These are phyloP conservation scores for Athrips mouffetella DNA, from an alignment of 2,888 invertebrate genomes.

Conservation along the genomic window DNA sequence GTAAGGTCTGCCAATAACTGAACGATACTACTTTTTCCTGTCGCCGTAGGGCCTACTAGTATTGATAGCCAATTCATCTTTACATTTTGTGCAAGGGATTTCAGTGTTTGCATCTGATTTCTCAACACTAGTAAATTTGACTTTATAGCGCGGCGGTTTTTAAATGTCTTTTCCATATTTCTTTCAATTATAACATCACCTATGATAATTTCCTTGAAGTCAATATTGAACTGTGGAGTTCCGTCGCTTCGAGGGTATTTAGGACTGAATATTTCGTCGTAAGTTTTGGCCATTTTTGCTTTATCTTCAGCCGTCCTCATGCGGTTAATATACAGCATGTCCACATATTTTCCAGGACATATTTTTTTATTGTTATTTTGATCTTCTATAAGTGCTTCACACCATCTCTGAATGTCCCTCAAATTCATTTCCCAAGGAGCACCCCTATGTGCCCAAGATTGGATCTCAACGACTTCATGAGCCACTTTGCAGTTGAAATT, in stretches of 20 bases:
- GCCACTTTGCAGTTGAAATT: constrained; percentile 85
- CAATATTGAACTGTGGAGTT: constrained; percentile 79
- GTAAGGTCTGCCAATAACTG: constrained; percentile 86
- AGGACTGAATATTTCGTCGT: constrained; percentile 67
- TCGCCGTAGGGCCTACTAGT: constrained; percentile 87
- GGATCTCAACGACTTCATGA: constrained; percentile 79
- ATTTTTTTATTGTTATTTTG: constrained; percentile 38
- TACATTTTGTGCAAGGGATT: constrained; percentile 90
- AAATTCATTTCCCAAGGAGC: constrained; percentile 99
- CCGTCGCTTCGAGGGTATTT: constrained; percentile 70
- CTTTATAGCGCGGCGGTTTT: constrained; percentile 51
- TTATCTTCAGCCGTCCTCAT: constrained; percentile 90
- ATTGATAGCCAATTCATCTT: constrained; percentile 96
- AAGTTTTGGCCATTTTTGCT: constrained; percentile 79
- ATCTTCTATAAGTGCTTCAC: constrained; percentile 82
- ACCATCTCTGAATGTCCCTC: constrained; percentile 96
- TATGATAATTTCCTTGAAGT: constrained; percentile 76
- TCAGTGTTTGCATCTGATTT: constrained; percentile 82
- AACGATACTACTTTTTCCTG: constrained; percentile 89
- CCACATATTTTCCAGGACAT: constrained; percentile 81
- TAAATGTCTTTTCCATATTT: constrained; percentile 55
- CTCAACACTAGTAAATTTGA: constrained; percentile 66
- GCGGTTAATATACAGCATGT: constrained; percentile 90
- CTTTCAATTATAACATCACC: constrained; percentile 80
- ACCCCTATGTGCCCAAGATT: constrained; percentile 87